phyloP scores from a whole-genome alignment of 2,797 vertebrate species.

The Brachyrhaphis roseni region DNA sequence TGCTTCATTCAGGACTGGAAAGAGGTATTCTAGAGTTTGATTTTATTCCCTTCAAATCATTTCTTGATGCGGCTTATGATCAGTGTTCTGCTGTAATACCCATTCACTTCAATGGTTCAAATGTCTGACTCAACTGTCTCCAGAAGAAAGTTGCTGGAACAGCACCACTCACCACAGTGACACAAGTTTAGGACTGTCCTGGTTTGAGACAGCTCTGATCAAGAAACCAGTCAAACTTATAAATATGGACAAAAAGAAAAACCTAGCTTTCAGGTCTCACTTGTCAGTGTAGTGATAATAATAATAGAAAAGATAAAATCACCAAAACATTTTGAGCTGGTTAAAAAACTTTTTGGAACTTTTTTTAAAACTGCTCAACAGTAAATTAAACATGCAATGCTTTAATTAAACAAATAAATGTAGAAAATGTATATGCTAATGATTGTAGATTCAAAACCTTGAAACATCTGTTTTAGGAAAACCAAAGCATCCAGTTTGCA shows the following conservation, averaged over 20 bases:
- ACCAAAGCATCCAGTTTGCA: not conserved
- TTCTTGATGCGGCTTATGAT: not conserved
- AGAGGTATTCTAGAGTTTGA: not conserved
- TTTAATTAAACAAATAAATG: too few species aligned
- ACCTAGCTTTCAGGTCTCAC: not conserved
- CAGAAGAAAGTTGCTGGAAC: not conserved
- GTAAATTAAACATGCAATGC: too few species aligned
- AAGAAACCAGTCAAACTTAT: not conserved
- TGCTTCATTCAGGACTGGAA: not conserved
- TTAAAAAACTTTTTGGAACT: too few species aligned
- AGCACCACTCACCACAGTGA: not conserved
- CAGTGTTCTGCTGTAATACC: not conserved
- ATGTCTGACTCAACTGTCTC: not conserved
- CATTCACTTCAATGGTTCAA: not conserved
- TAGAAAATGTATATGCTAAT: not conserved
- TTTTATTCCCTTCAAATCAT: not conserved
- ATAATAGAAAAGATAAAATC: not conserved
- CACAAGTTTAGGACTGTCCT: not conserved
- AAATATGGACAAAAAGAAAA: slow-evolving; percentile 1
- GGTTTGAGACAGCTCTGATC: not conserved
- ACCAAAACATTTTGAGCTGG: not conserved
- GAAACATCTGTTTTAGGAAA: not conserved
- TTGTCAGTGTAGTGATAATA: too few species aligned
- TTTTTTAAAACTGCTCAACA: too few species aligned
- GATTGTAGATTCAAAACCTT: not conserved